A percentile compares a stretch with the other conserved stretches of the same genome.
phyloP scores from a whole-genome alignment of 1,140 invertebrate species.

The Microvelia longipes region DNA sequence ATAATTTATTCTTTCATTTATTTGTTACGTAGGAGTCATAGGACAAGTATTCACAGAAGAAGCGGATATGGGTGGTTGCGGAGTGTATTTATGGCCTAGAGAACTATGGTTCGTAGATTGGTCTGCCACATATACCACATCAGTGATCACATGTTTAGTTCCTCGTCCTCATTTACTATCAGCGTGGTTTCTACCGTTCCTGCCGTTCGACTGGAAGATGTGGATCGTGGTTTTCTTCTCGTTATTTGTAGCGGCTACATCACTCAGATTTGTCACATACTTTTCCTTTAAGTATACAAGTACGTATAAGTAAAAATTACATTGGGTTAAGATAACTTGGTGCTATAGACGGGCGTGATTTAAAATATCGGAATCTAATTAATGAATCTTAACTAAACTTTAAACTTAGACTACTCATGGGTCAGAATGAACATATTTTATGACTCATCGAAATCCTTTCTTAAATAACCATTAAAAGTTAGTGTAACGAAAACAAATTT shows the following conservation, averaged over 20 bases:
- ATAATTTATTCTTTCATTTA: too few species aligned
- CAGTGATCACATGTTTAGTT: slow-evolving; percentile 7
- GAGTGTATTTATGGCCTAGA: slow-evolving; percentile 41
- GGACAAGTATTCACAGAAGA: slow-evolving; percentile 32
- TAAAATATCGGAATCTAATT: too few species aligned
- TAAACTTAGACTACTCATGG: too few species aligned
- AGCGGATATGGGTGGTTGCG: slow-evolving; percentile 40
- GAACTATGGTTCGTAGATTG: slow-evolving; percentile 38
- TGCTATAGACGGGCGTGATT: too few species aligned
- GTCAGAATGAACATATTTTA: too few species aligned
- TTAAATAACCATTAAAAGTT: too few species aligned
- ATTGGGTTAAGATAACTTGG: too few species aligned
- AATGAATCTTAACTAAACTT: too few species aligned
- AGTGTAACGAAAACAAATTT: too few species aligned
- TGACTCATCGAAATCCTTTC: too few species aligned
- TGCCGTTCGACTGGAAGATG: slow-evolving; percentile 7
- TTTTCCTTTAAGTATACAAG: slow-evolving; percentile 4
- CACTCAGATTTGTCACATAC: slow-evolving; percentile 4
- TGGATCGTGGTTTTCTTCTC: slow-evolving; percentile 6
- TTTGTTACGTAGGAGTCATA: slow-evolving; percentile 11
- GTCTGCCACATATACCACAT: slow-evolving; percentile 29
- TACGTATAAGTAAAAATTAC: not conserved
- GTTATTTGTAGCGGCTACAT: slow-evolving; percentile 2
- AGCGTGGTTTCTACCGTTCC: slow-evolving; percentile 10
- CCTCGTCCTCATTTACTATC: slow-evolving; percentile 8